These are phyloP conservation scores for Lemur catta DNA, from an alignment of 2,797 vertebrate species.

Conservation along the genomic window DNA sequence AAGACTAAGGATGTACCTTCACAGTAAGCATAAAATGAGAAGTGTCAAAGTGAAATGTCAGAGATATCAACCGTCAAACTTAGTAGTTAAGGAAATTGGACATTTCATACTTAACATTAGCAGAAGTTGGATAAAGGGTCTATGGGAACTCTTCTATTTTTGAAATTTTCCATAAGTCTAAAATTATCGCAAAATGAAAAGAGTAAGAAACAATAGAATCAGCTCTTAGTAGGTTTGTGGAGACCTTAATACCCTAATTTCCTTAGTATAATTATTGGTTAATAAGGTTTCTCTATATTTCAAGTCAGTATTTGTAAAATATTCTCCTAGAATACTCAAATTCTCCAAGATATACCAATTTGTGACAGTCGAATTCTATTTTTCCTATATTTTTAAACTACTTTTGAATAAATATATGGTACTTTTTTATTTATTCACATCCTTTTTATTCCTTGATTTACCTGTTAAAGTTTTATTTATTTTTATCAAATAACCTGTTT, in stretches of 20 bases:
- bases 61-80: too few species aligned
- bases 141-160: not conserved
- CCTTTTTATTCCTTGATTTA: not conserved
- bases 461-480: not conserved
- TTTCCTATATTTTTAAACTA: not conserved
- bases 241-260: not conserved
- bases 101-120: not conserved
- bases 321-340: not conserved
- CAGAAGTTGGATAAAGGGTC: not conserved
- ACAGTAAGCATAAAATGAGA: too few species aligned
- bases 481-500: not conserved
- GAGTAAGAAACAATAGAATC: not conserved
- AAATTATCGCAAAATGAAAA: not conserved
- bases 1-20: too few species aligned
- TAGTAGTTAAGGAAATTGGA: too few species aligned
- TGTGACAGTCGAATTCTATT: not conserved
- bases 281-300: not conserved
- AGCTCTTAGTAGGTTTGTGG: not conserved
- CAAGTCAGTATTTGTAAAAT: not conserved
- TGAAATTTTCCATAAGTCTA: not conserved
- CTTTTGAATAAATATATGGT: not conserved
- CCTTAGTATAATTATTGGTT: not conserved
- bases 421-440: not conserved
- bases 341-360: not conserved
- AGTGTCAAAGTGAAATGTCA: too few species aligned